A percentile compares a stretch with the other conserved stretches of the same genome.
Conservation (phyloP, 2,888 invertebrate species). For the Tetragnatha montana region DNA sequence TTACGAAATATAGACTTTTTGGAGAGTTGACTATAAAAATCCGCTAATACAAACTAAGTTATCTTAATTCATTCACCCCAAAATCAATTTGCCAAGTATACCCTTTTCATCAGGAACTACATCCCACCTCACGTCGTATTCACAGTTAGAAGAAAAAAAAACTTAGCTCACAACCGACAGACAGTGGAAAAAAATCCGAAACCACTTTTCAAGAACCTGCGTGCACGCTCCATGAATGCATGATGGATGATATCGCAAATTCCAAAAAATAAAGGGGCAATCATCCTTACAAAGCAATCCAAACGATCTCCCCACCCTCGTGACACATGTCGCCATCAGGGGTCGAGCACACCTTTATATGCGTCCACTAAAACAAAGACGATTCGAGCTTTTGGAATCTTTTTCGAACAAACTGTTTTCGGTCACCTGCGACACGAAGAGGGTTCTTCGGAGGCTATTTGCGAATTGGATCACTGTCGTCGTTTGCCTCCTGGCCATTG, state of each 20-base stretch:
- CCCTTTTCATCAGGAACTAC: too few relatives aligned
- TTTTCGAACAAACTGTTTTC: neutral
- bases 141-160: too few relatives aligned
- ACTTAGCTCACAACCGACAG: too few relatives aligned
- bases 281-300: too few relatives aligned
- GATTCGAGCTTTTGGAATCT: neutral
- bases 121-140: too few relatives aligned
- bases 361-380: neutral
- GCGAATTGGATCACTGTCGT: neutral
- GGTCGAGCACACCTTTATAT: neutral
- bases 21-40: too few relatives aligned
- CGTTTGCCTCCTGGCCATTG: neutral
- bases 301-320: neutral
- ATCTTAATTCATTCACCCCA: too few relatives aligned
- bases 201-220: neutral
- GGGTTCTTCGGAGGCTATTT: neutral
- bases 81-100: too few relatives aligned
- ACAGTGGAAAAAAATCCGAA: neutral
- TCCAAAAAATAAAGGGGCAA: too few relatives aligned
- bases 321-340: neutral
- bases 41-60: too few relatives aligned
- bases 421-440: neutral
- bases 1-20: too few relatives aligned
- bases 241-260: neutral
- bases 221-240: neutral